phyloP scores from a whole-genome alignment of 2,113 vertebrate species.

The human (Homo sapiens) region DNA sequence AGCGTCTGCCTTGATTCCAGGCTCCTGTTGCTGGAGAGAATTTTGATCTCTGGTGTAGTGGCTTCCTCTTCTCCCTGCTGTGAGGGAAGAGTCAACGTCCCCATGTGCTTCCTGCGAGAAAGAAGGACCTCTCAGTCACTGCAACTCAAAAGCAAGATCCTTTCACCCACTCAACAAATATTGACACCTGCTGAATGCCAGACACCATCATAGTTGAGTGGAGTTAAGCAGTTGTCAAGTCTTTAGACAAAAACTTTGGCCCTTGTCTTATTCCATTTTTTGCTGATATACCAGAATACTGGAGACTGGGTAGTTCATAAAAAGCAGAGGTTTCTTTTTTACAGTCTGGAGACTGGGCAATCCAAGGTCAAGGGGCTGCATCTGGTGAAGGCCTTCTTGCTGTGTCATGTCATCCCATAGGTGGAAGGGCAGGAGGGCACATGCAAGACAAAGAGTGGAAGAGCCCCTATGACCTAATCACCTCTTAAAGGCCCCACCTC shows the following conservation, averaged over 20 bases:
- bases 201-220: no score
- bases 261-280: neutral
- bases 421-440: neutral
- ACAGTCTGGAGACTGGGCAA: neutral
- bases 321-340: neutral
- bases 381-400: neutral
- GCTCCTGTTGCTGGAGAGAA: rapidly evolving
- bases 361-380: neutral
- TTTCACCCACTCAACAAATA: no score
- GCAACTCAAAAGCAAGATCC: neutral
- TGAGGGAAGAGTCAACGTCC: neutral
- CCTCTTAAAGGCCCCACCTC: neutral
- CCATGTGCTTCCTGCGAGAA: neutral
- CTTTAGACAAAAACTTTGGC: neutral
- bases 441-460: neutral
- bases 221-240: neutral
- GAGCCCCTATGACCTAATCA: neutral
- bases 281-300: neutral
- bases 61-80: neutral
- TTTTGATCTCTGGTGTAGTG: neutral
- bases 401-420: neutral
- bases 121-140: neutral
- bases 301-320: neutral
- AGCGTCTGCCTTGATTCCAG: rapidly evolving
- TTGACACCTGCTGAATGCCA: neutral